A percentile compares a stretch with the other conserved stretches of the same genome.
Conservation (phyloP, 2,113 vertebrate species). For the Plestiodon gilberti region DNA sequence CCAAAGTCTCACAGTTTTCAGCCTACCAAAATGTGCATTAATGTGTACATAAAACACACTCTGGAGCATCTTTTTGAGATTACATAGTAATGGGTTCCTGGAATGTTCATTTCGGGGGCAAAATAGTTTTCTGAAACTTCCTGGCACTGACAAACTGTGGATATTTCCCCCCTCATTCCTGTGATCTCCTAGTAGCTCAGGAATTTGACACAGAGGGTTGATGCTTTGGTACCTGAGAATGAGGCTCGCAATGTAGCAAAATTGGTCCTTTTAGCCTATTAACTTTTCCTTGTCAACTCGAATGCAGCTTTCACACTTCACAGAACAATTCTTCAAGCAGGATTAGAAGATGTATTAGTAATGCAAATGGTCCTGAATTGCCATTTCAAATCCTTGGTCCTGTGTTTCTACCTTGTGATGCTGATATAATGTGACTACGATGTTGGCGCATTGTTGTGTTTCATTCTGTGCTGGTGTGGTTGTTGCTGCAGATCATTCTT, state of each 20-base stretch:
- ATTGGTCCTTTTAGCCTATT: background rate
- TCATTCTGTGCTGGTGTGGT: background rate
- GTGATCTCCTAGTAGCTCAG: background rate
- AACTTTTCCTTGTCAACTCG: background rate
- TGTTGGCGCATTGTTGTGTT: background rate
- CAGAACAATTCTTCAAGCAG: background rate
- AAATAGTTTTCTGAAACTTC: background rate
- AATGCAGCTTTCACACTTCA: background rate
- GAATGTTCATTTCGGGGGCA: background rate
- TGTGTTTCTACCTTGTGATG: background rate
- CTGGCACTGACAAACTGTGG: background rate
- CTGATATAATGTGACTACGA: background rate
- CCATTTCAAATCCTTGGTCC: background rate
- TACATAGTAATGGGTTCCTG: background rate
- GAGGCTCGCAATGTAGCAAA: background rate
- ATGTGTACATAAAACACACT: constrained; percentile 14
- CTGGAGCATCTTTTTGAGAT: background rate
- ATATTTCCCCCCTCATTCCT: background rate
- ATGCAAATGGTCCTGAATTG: background rate
- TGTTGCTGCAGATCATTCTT: background rate
- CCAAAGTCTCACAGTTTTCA: background rate
- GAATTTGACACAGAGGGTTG: background rate
- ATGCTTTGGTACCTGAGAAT: background rate
- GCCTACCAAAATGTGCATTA: background rate
- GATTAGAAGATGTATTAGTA: background rate